Evolutionary conservation across 2,888 invertebrate species (phyloP), one percentile per base, ranked within the genome.

Genomic region (Sipha maydis): DNA sequence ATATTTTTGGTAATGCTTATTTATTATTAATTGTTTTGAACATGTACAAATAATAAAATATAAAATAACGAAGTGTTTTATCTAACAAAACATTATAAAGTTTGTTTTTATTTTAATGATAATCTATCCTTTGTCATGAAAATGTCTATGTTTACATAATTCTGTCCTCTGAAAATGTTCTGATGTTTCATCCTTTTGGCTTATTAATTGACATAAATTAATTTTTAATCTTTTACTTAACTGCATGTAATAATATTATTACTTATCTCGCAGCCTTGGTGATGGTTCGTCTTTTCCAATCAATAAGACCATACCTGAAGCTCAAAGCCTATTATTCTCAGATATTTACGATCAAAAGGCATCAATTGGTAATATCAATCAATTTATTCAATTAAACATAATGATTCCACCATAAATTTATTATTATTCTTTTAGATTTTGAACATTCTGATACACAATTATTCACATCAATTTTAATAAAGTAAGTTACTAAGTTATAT

Each of bases 221-320:
- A 76, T 82, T 82, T 67, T 75, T 48, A 28, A 28, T 86, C 5
- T 71, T 28, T 78, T 48, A 54, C 31, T 11, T 76, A 67, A 82
- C 67, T 48, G 82, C 75, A 88, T 82, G 75, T 76, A 88, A 82
- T 88, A 82, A 88, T 82, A 86, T 41, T 75, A 75, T 61, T 88
- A 21, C 73, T 88, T 88, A 61, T 88, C 41, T 75, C 31, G n/a
- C 80, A 88, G 88, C 88, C 88, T 82, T 88, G 88, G 88, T 82
- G 80, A 88, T n/a, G 88, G 88, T 41, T 75, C 82, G 14, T 75
- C 48, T 34, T 88, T 88, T 88, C 88, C 88, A 82, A 80, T 88
- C 80, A 67, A 76, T 80, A 88, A 82, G 82, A 82, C 21, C 31
- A 11, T 82, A 76, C 88, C 88, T 4, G 88, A 88, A 88, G 82